Evolutionary conservation across 2,797 vertebrate genomes (phyloP).

Genomic region (Mastacembelus armatus): DNA sequence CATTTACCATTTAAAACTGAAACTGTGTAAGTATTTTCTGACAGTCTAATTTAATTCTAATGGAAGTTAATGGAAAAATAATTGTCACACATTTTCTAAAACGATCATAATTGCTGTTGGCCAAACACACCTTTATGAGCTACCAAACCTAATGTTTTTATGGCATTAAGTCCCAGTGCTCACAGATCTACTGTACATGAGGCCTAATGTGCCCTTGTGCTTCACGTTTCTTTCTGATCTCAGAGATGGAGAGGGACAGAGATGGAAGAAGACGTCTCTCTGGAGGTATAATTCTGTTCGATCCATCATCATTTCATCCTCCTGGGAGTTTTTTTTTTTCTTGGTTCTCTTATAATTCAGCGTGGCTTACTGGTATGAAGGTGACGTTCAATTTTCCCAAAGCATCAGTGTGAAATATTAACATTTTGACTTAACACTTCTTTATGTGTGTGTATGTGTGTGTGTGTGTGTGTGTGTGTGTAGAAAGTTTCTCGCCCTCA

Average conservation of each 20-base stretch:
- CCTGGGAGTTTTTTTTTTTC: no score
- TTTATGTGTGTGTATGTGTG: no score
- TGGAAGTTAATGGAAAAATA: no score
- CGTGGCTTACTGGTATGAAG: background rate
- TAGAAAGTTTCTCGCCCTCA: no score
- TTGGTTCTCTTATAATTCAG: slow-evolving; percentile 17
- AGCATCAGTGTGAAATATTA: background rate
- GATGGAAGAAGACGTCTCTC: slow-evolving; percentile 26
- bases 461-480: no score
- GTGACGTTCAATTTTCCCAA: background rate
- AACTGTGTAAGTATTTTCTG: no score
- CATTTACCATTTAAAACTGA: no score
- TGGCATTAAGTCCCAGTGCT: background rate
- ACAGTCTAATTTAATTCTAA: no score
- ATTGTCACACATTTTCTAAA: no score
- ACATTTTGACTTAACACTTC: background rate
- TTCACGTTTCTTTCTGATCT: slow-evolving; percentile 21
- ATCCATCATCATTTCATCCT: slow-evolving; percentile 29
- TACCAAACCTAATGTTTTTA: no score
- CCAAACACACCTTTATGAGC: no score
- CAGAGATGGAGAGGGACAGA: slow-evolving; percentile 34
- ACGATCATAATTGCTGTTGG: no score
- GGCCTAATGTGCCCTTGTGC: slow-evolving; percentile 1
- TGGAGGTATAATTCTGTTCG: slow-evolving; percentile 15
- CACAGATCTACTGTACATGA: slow-evolving; percentile 3